Base-by-base conservation (phyloP, 1,140 invertebrate species). In the Teleopsis dalmanni region DNA sequence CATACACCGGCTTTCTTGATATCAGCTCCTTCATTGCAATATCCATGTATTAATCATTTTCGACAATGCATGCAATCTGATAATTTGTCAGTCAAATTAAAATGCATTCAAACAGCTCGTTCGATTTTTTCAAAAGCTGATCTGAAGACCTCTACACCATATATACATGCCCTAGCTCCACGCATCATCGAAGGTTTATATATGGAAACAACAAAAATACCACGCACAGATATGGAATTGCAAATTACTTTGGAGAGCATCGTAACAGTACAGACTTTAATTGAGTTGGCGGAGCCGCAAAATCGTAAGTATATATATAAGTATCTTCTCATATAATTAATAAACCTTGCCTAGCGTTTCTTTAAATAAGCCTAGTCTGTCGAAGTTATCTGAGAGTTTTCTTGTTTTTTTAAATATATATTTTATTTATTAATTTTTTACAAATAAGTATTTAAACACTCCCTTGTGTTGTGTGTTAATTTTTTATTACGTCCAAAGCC, bases 41-140 rank as follows among this genome's bases (percentile, higher is more conserved):
- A 90, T 74, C 92, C 92, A 2, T 92, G 89, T 61, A 88, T 96
- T 53, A 94, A 96, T 75, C 83, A 95, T 55, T 93, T 95, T 65
- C 78, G 88, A 40, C 87, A 91, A 55, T 87, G 88, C 57, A 79
- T 96, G 52, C 85, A 92, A 61, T 86, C 82, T 41, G 65, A 70
- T 37, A 62, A 65, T 52, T 48, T 64, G 40, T 59, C 87, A 79
- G 78, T 89, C 0, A 81, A 80, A 64, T 59, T 89, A 18, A 88
- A 88, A 65, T 88, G 86, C 59, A 78, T 91, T 22, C 84, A 89
- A 70, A 85, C 84, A 1, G 71, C 91, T 9, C 77, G 77, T 53
- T 84, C 83, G 1, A 80, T 92, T 35, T 88, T 91, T 59, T 70
- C 78, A 18, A 81, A 86, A 62, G 74, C 79, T 2, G 84, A 90